phyloP scores from a whole-genome alignment of 2,113 vertebrate species.

The Patagioenas fasciata region DNA sequence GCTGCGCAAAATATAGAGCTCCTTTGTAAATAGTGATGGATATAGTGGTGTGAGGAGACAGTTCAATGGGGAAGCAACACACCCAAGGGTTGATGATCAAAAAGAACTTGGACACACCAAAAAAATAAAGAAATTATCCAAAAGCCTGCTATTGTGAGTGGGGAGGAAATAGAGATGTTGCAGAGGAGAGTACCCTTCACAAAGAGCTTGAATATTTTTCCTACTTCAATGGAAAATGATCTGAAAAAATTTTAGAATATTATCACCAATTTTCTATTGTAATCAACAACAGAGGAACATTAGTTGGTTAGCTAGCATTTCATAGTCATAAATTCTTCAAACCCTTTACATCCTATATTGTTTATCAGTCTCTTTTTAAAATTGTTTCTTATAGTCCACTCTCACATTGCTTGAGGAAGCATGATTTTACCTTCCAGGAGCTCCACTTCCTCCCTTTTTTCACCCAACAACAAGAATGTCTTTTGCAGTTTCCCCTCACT shows the following conservation, averaged over 20 bases:
- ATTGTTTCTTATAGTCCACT: not conserved
- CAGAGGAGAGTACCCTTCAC: not conserved
- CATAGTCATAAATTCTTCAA: not conserved
- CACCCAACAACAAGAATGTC: not conserved
- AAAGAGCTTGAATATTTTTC: not conserved
- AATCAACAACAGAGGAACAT: not conserved
- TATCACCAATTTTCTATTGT: not conserved
- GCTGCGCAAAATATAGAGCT: not conserved
- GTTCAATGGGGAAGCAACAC: not conserved
- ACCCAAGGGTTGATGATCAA: not conserved
- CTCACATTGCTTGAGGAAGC: not conserved
- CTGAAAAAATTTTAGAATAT: not conserved
- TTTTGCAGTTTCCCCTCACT: not conserved
- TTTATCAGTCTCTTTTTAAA: not conserved
- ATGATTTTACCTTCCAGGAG: not conserved
- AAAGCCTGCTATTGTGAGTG: not conserved
- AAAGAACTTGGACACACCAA: not conserved
- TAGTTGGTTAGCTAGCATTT: not conserved
- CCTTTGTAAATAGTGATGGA: not conserved
- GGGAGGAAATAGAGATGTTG: not conserved
- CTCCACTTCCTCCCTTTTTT: not conserved
- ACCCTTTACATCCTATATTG: not conserved
- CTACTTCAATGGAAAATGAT: not conserved
- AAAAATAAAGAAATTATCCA: not conserved
- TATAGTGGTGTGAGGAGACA: rapidly evolving